A percentile compares a stretch with the other conserved stretches of the same genome.
phyloP scores from a whole-genome alignment of 2,888 invertebrate genomes.

The Ornithoptera priamus region DNA sequence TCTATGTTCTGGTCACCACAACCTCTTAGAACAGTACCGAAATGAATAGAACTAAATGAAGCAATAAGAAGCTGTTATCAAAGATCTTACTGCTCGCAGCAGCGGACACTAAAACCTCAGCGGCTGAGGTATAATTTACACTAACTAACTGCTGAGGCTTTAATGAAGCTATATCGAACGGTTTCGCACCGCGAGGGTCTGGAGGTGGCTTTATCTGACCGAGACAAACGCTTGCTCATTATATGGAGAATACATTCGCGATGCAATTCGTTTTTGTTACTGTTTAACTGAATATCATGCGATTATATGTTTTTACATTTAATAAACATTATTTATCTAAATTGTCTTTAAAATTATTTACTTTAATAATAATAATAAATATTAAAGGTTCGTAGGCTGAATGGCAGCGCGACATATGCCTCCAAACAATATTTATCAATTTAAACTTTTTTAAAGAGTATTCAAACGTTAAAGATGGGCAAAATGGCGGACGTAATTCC shows the following conservation, averaged over 20 bases:
- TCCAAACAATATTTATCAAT: too few relatives aligned
- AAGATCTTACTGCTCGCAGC: conserved; percentile 17
- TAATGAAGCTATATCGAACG: conserved; percentile 26
- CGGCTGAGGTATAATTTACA: conserved; percentile 13
- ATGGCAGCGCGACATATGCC: too few relatives aligned
- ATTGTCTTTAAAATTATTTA: too few relatives aligned
- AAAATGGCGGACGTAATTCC: too few relatives aligned
- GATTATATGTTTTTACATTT: too few relatives aligned
- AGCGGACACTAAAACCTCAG: conserved; percentile 12
- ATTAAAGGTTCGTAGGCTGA: too few relatives aligned
- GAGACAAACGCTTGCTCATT: conserved; percentile 13
- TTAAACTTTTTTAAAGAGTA: too few relatives aligned
- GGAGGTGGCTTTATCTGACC: conserved; percentile 24
- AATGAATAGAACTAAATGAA: conserved; percentile 22
- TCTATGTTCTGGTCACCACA: too few relatives aligned
- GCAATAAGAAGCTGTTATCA: conserved; percentile 17
- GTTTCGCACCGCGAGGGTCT: conserved; percentile 13
- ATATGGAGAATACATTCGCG: conserved; percentile 12
- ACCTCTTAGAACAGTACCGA: not conserved
- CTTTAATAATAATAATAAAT: too few relatives aligned
- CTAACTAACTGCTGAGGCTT: conserved; percentile 20
- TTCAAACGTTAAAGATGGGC: too few relatives aligned
- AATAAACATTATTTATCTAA: too few relatives aligned
- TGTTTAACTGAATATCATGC: not conserved
- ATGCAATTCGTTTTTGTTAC: not conserved